Conservation (phyloP, 2,797 vertebrate genomes). For the Bradypus variegatus region DNA sequence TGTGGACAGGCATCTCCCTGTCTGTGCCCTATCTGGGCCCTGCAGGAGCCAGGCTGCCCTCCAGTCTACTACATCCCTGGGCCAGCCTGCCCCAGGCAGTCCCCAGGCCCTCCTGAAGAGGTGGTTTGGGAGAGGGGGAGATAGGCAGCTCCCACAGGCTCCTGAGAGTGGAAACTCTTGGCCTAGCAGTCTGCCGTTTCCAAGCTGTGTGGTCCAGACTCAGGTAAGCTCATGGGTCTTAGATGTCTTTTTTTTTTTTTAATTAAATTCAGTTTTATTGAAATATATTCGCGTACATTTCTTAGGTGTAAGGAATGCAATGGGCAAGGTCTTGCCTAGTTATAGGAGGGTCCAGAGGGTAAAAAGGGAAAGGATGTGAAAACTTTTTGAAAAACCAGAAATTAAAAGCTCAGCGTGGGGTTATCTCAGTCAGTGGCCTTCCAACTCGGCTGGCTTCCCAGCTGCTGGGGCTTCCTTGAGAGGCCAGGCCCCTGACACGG, state of each 20-base stretch:
- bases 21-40: neutral
- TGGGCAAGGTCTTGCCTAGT: neutral
- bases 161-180: no score
- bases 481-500: neutral
- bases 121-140: neutral
- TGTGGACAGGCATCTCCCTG: no score
- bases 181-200: neutral
- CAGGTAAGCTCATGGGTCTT: neutral
- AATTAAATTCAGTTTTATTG: no score
- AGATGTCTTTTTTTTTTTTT: no score
- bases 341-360: neutral
- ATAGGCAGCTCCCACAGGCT: fast-evolving
- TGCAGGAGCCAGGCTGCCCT: no score
- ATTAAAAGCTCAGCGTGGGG: no score
- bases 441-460: neutral
- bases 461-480: neutral
- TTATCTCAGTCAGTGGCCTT: neutral
- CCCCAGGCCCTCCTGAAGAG: neutral
- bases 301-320: neutral
- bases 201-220: neutral
- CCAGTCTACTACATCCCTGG: neutral
- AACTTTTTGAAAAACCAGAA: neutral
- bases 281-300: no score
- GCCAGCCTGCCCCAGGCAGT: neutral
- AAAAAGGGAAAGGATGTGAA: neutral